Conservation (phyloP, 1,140 invertebrate genomes). For the Hetaerina americana region DNA sequence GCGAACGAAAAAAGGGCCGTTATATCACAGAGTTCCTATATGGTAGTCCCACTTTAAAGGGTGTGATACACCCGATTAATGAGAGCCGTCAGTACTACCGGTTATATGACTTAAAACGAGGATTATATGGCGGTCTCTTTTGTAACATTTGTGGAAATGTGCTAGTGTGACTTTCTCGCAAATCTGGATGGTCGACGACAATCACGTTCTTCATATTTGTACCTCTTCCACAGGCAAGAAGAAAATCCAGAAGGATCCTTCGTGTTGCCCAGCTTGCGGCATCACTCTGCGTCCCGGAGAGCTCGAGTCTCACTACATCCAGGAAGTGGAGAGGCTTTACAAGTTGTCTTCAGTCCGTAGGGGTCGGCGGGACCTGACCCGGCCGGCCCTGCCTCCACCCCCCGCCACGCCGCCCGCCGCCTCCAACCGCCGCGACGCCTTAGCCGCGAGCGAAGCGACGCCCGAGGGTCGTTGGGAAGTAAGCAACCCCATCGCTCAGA, state of each 20-base stretch:
- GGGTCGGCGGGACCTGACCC: constrained; percentile 24
- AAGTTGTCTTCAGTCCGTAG: constrained; percentile 40
- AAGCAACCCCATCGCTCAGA: too few species aligned
- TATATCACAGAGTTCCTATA: too few species aligned
- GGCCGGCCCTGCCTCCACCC: background rate
- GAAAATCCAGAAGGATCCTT: constrained; percentile 41
- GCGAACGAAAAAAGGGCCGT: too few species aligned
- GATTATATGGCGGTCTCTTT: too few species aligned
- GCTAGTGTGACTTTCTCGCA: too few species aligned
- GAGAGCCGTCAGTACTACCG: too few species aligned
- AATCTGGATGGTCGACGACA: too few species aligned
- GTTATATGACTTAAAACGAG: too few species aligned
- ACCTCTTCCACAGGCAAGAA: constrained; percentile 19
- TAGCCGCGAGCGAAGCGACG: constrained; percentile 38
- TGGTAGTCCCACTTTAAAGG: too few species aligned
- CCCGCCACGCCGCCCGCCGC: constrained; percentile 12
- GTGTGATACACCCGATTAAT: too few species aligned
- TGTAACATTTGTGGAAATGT: too few species aligned
- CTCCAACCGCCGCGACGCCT: constrained; percentile 31
- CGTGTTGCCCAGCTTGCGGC: constrained; percentile 67
- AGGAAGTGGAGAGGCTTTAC: constrained; percentile 61
- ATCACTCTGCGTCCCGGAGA: constrained; percentile 57
- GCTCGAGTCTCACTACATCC: constrained; percentile 55
- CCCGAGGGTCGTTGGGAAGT: constrained; percentile 65
- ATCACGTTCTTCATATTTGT: too few species aligned